A percentile compares a stretch with the other conserved stretches of the same genome.
These are phyloP conservation scores for Antedon mediterranea DNA, from an alignment of 53 echinoderm and acorn worm species.

Conservation along the genomic window DNA sequence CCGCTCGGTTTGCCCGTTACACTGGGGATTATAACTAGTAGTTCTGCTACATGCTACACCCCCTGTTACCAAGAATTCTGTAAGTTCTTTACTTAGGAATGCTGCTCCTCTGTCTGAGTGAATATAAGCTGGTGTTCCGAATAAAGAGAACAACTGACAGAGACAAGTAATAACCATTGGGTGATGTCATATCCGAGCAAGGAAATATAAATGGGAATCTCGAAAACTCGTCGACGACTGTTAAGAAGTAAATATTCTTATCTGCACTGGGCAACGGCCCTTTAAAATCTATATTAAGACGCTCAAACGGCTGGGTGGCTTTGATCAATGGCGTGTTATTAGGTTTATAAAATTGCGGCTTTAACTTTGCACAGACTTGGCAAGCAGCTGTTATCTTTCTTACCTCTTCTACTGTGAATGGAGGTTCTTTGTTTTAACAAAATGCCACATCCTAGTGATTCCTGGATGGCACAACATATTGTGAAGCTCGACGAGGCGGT, in stretches of 20 bases:
- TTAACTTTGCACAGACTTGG: conserved; percentile 11
- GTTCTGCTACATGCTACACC: conserved; percentile 15
- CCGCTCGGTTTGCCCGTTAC: conserved; percentile 16
- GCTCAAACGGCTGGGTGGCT: conserved; percentile 14
- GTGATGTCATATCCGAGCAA: conserved; percentile 15
- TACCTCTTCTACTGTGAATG: conserved; percentile 5
- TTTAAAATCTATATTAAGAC: conserved; percentile 15
- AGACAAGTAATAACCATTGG: conserved; percentile 10
- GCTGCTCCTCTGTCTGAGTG: conserved; percentile 12
- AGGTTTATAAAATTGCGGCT: conserved; percentile 10
- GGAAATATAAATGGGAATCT: conserved; percentile 13
- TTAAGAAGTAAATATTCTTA: conserved; percentile 11
- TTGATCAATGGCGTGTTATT: conserved; percentile 12
- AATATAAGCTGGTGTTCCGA: conserved; percentile 1
- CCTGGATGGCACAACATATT: conserved; percentile 12
- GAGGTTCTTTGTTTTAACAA: conserved; percentile 7
- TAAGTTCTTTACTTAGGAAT: conserved; percentile 27
- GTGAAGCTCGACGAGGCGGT: conserved; percentile 7
- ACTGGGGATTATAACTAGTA: conserved; percentile 14
- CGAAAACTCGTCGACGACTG: conserved; percentile 15
- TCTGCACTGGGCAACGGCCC: conserved; percentile 12
- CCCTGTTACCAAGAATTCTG: conserved; percentile 14
- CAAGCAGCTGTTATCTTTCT: conserved; percentile 9
- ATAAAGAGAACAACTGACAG: conserved; percentile 4
- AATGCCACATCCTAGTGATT: conserved; percentile 20